Evolutionary conservation across 2,797 vertebrate genomes (phyloP), one percentile per base, ranked within the genome.

Genomic region (Centroberyx gerrardi): DNA sequence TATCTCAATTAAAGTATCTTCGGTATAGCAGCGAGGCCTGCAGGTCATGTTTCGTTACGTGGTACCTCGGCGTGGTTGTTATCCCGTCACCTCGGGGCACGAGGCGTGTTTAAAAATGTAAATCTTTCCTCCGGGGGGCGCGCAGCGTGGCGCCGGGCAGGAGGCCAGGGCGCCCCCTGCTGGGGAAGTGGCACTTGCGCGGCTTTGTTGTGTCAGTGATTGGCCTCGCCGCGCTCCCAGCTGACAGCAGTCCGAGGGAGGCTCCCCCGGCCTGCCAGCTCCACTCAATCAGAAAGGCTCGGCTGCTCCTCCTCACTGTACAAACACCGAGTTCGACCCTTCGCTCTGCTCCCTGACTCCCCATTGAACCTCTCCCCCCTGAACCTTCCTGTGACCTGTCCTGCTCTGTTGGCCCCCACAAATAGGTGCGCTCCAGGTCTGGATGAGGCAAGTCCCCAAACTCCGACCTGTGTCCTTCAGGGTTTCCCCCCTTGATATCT

Each of bases 171-270:
- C 78, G 95, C 95, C 96, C 95, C 96, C 96, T 97, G 96, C 95
- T 96, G 96, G 94, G 94, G 83, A 91, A 94, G 83, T 88, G 94
- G 94, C 94, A 91, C 92, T 86, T 86, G 46, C 28, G 84, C 73
- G 85, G 85, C 89, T 86, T 88, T 83, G 78, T 92, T 82, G 38
- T 94, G 93, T 94, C 94, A 90, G 92, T 96, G 96, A 96, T 95
- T 93, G 94, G 93, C 78, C 73, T 78, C 71, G 83, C 81, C 60
- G 65, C 81, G 84, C 93, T 91, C 82, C 63, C 88, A 88, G 90
- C 92, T 96, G 96, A 97, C 96, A 94, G 82, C 64, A 89, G 93
- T 95, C 95, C 89, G 72, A 86, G 93, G 94, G 96, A 95, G 95
- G 92, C 90, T 87, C 90, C 83, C 76, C 81, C 76, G 64, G 87